phyloP scores from a whole-genome alignment of 2,888 invertebrate genomes.

The Ophioninae sp. region DNA sequence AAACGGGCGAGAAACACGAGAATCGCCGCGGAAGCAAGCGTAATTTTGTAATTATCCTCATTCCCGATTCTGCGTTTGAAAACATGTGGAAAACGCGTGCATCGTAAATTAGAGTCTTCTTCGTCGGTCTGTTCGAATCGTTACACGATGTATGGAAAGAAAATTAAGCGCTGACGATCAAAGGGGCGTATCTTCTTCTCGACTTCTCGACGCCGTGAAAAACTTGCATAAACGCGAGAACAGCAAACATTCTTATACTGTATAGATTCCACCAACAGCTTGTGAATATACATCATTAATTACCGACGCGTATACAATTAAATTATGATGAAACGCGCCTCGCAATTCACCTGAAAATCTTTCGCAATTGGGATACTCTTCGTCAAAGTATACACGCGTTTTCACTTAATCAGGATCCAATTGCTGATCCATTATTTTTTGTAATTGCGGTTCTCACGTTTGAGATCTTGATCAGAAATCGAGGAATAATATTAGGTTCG shows the following conservation, averaged over 20 bases:
- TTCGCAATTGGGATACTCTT: constrained; percentile 32
- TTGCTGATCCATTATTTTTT: constrained; percentile 22
- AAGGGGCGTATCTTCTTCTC: not conserved
- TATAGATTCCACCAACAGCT: constrained; percentile 33
- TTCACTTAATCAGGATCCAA: constrained; percentile 19
- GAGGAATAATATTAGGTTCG: no score
- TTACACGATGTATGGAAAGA: not conserved
- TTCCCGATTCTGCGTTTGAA: constrained; percentile 67
- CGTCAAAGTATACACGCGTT: constrained; percentile 13
- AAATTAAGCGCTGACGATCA: not conserved
- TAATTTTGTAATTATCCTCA: constrained; percentile 80
- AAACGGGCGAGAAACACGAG: constrained; percentile 14
- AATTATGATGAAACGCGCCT: constrained; percentile 47
- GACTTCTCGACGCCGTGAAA: not conserved
- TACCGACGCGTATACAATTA: constrained; percentile 36
- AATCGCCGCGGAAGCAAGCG: constrained; percentile 72
- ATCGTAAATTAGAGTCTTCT: constrained; percentile 16
- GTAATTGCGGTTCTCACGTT: not conserved
- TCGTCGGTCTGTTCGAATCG: constrained; percentile 15
- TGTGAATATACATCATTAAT: constrained; percentile 38
- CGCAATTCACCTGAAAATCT: constrained; percentile 32
- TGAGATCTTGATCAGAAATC: no score
- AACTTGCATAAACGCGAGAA: constrained; percentile 16
- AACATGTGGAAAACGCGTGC: constrained; percentile 15
- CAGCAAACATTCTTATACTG: constrained; percentile 29